A percentile compares a stretch with the other conserved stretches of the same genome.
Conservation (phyloP, 1,140 invertebrate species). For the Sesamia nonagrioides region DNA sequence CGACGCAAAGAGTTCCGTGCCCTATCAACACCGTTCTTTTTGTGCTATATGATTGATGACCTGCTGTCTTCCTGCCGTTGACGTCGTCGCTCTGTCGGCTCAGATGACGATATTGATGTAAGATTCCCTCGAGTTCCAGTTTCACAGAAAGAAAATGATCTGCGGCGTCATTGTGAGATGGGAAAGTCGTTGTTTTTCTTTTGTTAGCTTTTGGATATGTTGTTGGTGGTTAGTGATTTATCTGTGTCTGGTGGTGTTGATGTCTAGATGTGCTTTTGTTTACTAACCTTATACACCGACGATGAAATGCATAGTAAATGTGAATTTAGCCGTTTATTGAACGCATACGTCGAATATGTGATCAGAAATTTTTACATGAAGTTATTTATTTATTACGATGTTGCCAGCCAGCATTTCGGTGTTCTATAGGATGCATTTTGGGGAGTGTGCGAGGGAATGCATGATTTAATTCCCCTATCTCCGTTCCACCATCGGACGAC, state of each 20-base stretch:
- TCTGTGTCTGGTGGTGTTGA: neutral
- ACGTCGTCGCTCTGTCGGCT: slow-evolving; percentile 28
- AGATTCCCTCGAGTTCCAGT: slow-evolving; percentile 11
- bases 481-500: no score
- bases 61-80: slow-evolving; percentile 33
- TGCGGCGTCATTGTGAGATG: slow-evolving; percentile 8
- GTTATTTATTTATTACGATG: no score
- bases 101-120: slow-evolving; percentile 57
- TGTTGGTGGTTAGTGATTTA: neutral
- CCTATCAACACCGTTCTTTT: slow-evolving; percentile 67
- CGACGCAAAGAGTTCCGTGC: slow-evolving; percentile 60
- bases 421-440: no score
- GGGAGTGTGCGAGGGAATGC: no score
- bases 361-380: no score
- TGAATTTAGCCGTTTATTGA: no score
- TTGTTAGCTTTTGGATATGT: neutral
- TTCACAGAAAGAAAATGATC: slow-evolving; percentile 6
- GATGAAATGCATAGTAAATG: no score
- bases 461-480: no score
- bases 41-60: slow-evolving; percentile 68
- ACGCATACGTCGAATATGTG: no score
- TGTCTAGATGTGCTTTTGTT: no score
- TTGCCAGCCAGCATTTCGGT: no score
- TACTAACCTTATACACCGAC: no score
- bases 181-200: neutral